phyloP scores from a whole-genome alignment of 2,888 invertebrate genomes.

The Drosophila hamatofila region DNA sequence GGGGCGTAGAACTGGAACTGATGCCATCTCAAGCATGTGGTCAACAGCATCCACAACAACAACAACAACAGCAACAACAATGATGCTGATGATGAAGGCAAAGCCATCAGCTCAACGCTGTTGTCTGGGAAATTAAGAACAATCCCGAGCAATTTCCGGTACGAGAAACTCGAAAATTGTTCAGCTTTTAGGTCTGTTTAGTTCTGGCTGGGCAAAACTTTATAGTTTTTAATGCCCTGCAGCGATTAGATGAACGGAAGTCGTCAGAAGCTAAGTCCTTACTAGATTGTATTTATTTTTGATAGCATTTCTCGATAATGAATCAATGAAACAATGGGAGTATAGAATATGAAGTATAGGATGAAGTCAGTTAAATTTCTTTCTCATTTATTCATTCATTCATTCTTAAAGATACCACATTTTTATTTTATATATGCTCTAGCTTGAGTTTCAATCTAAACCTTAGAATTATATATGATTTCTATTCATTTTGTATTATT shows the following conservation, averaged over 20 bases:
- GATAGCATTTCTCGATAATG: neutral
- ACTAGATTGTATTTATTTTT: slow-evolving; percentile 1
- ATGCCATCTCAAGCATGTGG: slow-evolving; percentile 78
- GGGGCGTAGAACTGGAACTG: slow-evolving; percentile 64
- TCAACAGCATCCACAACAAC: slow-evolving; percentile 40
- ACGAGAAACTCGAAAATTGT: slow-evolving; percentile 73
- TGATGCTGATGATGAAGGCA: slow-evolving; percentile 31
- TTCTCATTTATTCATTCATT: no score
- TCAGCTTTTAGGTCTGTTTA: slow-evolving; percentile 46
- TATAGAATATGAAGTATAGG: neutral
- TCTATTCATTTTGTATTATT: no score
- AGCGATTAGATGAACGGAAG: slow-evolving; percentile 60
- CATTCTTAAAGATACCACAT: no score
- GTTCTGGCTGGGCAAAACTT: slow-evolving; percentile 20
- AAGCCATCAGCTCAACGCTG: slow-evolving; percentile 56
- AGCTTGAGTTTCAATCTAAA: no score
- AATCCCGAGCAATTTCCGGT: slow-evolving; percentile 79
- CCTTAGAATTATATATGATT: no score
- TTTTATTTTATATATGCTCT: no score
- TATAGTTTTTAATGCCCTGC: slow-evolving; percentile 56
- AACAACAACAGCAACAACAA: slow-evolving; percentile 32
- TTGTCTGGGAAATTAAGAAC: slow-evolving; percentile 80
- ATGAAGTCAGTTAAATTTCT: no score
- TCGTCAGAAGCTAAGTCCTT: slow-evolving; percentile 6
- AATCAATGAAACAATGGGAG: neutral